A percentile compares a stretch with the other conserved stretches of the same genome.
Conservation (phyloP, 1,140 invertebrate species). For the Bombus cullumanus region DNA sequence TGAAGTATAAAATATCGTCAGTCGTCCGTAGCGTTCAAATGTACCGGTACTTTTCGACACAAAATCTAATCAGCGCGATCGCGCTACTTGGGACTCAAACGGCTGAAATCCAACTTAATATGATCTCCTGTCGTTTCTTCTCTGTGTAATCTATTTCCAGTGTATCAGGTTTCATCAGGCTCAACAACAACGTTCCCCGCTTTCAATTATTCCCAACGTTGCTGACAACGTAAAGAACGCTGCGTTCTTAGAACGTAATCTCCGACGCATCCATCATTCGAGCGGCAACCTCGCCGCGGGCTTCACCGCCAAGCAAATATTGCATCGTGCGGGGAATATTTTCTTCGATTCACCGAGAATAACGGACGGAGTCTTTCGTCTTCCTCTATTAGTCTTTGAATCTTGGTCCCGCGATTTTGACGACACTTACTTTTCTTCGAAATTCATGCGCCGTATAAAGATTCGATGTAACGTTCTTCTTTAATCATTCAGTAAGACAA, state of each 20-base stretch:
- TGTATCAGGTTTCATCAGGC: conserved; percentile 28
- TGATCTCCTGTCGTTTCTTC: background rate
- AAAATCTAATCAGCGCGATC: too few relatives aligned
- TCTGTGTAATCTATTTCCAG: conserved; percentile 5
- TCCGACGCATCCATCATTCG: conserved; percentile 44
- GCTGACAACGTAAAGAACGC: conserved; percentile 35
- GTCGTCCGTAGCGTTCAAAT: too few relatives aligned
- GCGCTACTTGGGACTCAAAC: too few relatives aligned
- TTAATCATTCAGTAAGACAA: background rate
- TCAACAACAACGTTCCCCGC: conserved; percentile 21
- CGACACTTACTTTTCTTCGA: background rate
- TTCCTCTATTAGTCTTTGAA: conserved; percentile 6
- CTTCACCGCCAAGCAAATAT: conserved; percentile 25
- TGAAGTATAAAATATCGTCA: too few relatives aligned
- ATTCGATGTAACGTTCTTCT: too few relatives aligned
- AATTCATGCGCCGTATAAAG: background rate
- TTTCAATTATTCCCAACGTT: conserved; percentile 44
- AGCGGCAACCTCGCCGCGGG: conserved; percentile 14
- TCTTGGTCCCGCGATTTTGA: background rate
- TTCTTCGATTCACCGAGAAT: conserved; percentile 14
- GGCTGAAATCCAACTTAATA: background rate
- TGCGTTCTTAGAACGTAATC: conserved; percentile 37
- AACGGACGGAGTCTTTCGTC: background rate
- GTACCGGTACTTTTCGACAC: too few relatives aligned
- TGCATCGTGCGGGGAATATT: conserved; percentile 11